Percentiles rank a stretch among this genome's conserved stretches.
Conservation (phyloP, 1,140 invertebrate genomes). For the Philaenus spumarius region DNA sequence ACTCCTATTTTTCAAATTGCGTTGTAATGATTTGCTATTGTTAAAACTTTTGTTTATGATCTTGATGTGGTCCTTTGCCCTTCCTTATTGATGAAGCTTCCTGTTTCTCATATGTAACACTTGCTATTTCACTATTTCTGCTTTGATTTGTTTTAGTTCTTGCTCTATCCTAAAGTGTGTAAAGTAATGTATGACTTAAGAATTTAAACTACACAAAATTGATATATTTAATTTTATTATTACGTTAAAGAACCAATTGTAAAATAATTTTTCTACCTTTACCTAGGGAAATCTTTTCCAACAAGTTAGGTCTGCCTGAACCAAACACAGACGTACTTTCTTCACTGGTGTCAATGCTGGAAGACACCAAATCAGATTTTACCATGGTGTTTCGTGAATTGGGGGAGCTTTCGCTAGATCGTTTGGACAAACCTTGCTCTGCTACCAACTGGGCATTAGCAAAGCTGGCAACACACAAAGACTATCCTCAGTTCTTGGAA, state of each 20-base stretch:
- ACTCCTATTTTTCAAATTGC: no score
- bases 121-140: no score
- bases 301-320: slow-evolving; percentile 44
- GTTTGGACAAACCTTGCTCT: slow-evolving; percentile 38
- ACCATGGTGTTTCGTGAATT: slow-evolving; percentile 54
- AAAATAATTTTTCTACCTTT: slow-evolving; percentile 18
- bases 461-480: slow-evolving; percentile 39
- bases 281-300: slow-evolving; percentile 40
- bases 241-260: no score
- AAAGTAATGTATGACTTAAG: no score
- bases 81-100: no score
- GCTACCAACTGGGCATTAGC: slow-evolving; percentile 44
- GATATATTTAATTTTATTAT: slow-evolving; percentile 6
- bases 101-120: no score
- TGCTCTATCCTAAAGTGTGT: no score
- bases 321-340: slow-evolving; percentile 44
- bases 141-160: no score
- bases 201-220: no score
- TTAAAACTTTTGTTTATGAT: no score
- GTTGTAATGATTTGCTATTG: no score
- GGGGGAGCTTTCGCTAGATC: slow-evolving; percentile 42
- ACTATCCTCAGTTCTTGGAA: slow-evolving; percentile 42
- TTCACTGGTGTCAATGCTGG: slow-evolving; percentile 52
- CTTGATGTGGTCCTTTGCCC: no score
- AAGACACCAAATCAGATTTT: slow-evolving; percentile 53